phyloP scores from a whole-genome alignment of 2,113 vertebrate genomes.

The Oreotragus oreotragus region DNA sequence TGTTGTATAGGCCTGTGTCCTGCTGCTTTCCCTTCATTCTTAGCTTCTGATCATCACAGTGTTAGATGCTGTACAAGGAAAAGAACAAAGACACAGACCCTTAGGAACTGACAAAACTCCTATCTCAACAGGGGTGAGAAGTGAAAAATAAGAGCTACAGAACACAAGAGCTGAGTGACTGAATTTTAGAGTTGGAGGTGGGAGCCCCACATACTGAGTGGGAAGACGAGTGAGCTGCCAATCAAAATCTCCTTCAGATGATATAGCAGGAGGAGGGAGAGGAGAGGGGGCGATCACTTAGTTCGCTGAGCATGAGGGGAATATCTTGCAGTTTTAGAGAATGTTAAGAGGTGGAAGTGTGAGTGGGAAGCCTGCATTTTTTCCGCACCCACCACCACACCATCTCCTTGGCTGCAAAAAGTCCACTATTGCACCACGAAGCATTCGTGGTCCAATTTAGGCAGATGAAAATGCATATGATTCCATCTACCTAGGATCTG shows the following conservation, averaged over 20 bases:
- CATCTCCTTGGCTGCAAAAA: not conserved
- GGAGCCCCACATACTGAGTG: not conserved
- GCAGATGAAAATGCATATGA: not conserved
- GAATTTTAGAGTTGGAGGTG: not conserved
- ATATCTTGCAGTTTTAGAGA: not conserved
- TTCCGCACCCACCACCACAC: not conserved
- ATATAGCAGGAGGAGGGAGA: not conserved
- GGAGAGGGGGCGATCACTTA: not conserved
- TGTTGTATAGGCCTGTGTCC: not conserved
- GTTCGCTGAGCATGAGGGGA: not conserved
- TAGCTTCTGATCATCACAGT: not conserved
- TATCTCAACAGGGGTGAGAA: not conserved
- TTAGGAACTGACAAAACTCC: not conserved
- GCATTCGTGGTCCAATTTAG: not conserved
- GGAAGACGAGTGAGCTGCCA: constrained; percentile 43
- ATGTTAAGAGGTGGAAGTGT: not conserved
- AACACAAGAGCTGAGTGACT: not conserved
- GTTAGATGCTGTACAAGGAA: not conserved
- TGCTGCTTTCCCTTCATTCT: not conserved
- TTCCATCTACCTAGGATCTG: not conserved
- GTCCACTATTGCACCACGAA: not conserved
- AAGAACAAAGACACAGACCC: not conserved
- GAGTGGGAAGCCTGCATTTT: not conserved
- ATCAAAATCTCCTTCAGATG: constrained; percentile 8
- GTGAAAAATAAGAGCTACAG: not conserved